phyloP scores from a whole-genome alignment of 2,888 invertebrate species.

The Ceramica pisi region DNA sequence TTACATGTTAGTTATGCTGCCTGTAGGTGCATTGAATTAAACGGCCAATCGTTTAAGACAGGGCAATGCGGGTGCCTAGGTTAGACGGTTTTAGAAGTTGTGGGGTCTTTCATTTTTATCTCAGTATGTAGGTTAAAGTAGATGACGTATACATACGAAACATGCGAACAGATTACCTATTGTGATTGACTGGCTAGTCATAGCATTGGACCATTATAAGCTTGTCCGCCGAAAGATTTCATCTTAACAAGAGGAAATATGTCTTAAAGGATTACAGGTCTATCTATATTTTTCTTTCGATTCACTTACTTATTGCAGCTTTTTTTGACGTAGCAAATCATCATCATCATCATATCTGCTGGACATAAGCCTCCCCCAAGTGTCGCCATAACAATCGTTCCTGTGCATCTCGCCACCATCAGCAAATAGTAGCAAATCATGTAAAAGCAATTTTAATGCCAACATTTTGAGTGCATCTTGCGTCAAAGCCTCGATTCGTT shows the following conservation, averaged over 20 bases:
- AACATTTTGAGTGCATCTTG: neutral
- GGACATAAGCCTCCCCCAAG: too few relatives aligned
- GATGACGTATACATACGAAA: neutral
- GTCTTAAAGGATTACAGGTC: neutral
- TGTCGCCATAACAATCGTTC: too few relatives aligned
- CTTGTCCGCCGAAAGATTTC: neutral
- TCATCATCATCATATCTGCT: too few relatives aligned
- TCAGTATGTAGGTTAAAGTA: neutral
- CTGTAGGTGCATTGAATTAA: slow-evolving; percentile 49
- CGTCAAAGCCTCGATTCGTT: neutral
- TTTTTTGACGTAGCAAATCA: too few relatives aligned
- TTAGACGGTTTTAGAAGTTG: neutral
- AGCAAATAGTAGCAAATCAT: too few relatives aligned
- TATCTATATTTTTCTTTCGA: too few relatives aligned
- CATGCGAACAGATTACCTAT: neutral
- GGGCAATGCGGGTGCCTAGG: neutral
- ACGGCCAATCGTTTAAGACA: slow-evolving; percentile 33
- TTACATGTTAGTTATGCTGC: slow-evolving; percentile 52
- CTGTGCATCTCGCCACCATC: too few relatives aligned
- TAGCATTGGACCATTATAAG: neutral
- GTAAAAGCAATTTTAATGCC: too few relatives aligned
- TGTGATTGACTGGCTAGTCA: neutral
- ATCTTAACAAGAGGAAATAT: neutral
- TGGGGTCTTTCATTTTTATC: neutral
- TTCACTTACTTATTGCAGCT: too few relatives aligned